These are phyloP conservation scores for Cyanistes caeruleus DNA, from an alignment of 2,113 vertebrate genomes.

Conservation along the genomic window DNA sequence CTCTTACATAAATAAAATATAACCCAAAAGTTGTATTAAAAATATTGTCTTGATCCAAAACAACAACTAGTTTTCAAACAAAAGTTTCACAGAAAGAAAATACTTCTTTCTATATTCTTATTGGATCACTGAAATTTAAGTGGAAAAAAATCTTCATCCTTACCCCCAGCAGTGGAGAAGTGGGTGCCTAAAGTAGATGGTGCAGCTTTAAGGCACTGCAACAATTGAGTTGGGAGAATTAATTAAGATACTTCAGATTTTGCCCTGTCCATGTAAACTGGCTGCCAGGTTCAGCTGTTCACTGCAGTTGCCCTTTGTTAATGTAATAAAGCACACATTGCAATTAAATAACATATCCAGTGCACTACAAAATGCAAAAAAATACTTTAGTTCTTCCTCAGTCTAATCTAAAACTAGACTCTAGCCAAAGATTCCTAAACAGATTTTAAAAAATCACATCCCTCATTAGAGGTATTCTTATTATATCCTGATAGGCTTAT, in stretches of 20 bases:
- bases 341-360: background rate
- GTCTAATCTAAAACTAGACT: background rate
- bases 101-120: background rate
- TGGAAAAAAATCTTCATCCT: background rate
- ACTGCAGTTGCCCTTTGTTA: background rate
- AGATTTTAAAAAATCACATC: background rate
- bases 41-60: background rate
- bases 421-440: background rate
- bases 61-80: background rate
- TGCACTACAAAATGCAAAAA: background rate
- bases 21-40: background rate
- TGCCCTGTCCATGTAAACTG: background rate
- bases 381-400: background rate
- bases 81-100: background rate
- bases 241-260: background rate
- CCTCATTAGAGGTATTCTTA: background rate
- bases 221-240: background rate
- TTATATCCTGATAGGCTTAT: background rate
- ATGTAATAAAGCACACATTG: background rate
- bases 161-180: fast-evolving
- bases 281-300: background rate
- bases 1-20: background rate
- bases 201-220: background rate
- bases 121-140: background rate
- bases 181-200: background rate